These are phyloP conservation scores for Paramormyrops hopkinsi DNA, from an alignment of 2,797 vertebrate genomes.

Conservation along the genomic window DNA sequence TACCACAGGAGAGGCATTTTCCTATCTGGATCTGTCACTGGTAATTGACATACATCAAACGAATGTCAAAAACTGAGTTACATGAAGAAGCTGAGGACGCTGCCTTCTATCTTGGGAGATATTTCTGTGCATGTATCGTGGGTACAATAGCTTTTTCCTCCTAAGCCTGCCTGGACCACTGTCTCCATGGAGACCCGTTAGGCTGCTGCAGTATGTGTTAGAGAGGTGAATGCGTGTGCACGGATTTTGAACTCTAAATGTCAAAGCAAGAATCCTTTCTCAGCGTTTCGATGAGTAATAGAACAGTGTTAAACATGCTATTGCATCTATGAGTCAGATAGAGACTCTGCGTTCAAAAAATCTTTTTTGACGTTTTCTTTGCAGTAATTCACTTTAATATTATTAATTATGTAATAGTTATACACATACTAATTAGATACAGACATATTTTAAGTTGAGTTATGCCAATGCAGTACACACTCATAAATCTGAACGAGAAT, in stretches of 20 bases:
- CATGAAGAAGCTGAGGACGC: neutral
- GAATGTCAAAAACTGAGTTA: neutral
- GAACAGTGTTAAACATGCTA: neutral
- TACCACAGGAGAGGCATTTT: neutral
- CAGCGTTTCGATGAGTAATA: neutral
- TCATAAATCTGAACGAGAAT: neutral
- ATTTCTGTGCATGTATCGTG: neutral
- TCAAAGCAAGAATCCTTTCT: neutral
- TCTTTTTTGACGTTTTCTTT: neutral
- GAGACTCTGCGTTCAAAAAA: neutral
- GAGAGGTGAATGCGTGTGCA: neutral
- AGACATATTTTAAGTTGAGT: neutral
- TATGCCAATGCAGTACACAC: neutral
- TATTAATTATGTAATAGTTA: neutral
- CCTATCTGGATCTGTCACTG: neutral
- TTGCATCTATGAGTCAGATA: neutral
- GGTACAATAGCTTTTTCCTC: conserved; percentile 13
- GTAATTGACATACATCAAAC: neutral
- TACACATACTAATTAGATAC: neutral
- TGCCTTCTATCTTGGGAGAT: neutral
- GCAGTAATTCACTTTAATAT: neutral
- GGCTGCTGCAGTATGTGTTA: neutral
- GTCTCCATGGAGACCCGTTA: conserved; percentile 40
- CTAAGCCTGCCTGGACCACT: conserved; percentile 28
- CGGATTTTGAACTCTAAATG: neutral